A percentile compares a stretch with the other conserved stretches of the same genome.
Conservation (phyloP, 2,797 vertebrate genomes). For the Acanthis flammea region DNA sequence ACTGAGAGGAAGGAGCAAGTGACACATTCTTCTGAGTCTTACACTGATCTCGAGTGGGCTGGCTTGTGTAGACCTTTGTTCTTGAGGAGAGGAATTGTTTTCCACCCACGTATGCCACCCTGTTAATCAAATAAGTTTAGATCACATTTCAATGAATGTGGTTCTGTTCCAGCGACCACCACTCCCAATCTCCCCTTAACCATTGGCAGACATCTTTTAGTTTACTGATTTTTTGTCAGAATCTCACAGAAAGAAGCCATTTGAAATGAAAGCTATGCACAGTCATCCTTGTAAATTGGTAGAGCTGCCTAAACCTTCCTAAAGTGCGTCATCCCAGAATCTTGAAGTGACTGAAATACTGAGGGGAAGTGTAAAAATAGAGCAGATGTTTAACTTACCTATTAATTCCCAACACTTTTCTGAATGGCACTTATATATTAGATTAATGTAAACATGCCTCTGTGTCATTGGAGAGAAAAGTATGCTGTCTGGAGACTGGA, state of each 20-base stretch:
- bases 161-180: background rate
- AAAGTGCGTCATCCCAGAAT: background rate
- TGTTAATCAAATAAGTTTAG: background rate
- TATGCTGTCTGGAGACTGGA: background rate
- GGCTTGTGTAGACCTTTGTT: background rate
- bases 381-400: background rate
- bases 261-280: background rate
- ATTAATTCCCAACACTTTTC: background rate
- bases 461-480: background rate
- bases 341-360: background rate
- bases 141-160: background rate
- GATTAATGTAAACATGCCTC: background rate
- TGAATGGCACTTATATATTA: background rate
- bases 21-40: background rate
- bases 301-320: background rate
- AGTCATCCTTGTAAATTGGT: background rate
- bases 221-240: background rate
- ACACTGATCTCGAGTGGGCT: background rate
- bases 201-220: background rate
- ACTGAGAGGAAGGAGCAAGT: rapidly evolving
- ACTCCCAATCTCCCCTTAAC: background rate
- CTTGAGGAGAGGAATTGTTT: background rate
- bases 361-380: background rate
- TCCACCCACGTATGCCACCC: rapidly evolving
- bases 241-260: background rate